A percentile compares a stretch with the other conserved stretches of the same genome.
Evolutionary conservation across 2,797 vertebrate genomes (phyloP).

Genomic region (Tapirus indicus): DNA sequence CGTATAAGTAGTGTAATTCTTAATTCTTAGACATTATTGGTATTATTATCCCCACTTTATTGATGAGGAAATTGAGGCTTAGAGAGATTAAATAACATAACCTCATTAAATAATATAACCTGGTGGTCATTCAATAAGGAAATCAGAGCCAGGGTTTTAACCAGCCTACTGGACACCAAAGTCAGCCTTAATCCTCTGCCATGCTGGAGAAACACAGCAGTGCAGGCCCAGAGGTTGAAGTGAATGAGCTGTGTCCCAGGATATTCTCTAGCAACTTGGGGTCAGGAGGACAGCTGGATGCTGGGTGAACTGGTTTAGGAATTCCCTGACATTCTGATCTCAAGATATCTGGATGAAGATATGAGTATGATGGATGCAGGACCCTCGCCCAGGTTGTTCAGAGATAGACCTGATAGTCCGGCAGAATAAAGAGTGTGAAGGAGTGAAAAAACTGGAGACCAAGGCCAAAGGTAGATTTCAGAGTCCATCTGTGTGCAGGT

Average conservation of each 20-base stretch:
- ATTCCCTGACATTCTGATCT: background rate
- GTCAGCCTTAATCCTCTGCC: background rate
- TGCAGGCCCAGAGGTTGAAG: background rate
- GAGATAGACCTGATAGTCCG: background rate
- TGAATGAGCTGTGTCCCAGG: background rate
- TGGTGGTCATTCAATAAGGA: background rate
- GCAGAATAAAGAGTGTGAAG: background rate
- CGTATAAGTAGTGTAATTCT: slow-evolving; percentile 8
- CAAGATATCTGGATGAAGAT: background rate
- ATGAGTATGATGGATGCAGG: no score
- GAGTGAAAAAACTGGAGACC: background rate
- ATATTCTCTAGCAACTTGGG: background rate
- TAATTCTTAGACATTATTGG: slow-evolving; percentile 17
- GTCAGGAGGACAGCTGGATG: background rate
- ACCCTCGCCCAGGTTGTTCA: background rate
- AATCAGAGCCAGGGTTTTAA: background rate
- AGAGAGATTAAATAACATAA: slow-evolving; percentile 14
- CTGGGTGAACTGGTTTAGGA: background rate
- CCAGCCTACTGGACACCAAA: background rate
- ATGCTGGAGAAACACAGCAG: background rate
- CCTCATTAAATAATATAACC: background rate
- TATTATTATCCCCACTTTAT: slow-evolving; percentile 5
- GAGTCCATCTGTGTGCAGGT: background rate
- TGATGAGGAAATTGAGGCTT: background rate
- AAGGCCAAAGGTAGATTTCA: background rate